A percentile compares a stretch with the other conserved stretches of the same genome.
phyloP scores from a whole-genome alignment of 2,797 vertebrate genomes.

The Pipistrellus kuhlii region DNA sequence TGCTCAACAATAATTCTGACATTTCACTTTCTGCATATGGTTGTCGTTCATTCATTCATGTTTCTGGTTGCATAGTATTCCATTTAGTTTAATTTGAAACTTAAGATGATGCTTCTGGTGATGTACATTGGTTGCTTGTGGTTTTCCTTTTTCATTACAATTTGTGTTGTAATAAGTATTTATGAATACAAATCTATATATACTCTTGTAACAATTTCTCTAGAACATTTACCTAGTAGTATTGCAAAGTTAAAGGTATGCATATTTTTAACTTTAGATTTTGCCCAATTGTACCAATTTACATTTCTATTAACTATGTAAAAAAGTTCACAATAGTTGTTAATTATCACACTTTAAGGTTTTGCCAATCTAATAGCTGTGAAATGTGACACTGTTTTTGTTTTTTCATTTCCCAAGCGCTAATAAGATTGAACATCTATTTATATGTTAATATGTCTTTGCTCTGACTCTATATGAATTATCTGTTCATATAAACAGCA shows the following conservation, averaged over 20 bases:
- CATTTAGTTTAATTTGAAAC: neutral
- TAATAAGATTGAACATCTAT: neutral
- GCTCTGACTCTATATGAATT: neutral
- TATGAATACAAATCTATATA: neutral
- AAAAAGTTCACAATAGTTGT: neutral
- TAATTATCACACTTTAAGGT: neutral
- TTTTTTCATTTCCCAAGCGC: neutral
- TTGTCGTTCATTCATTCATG: neutral
- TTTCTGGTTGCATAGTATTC: neutral
- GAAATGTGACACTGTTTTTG: neutral
- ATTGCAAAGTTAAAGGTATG: slow-evolving; percentile 9
- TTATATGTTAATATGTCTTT: neutral
- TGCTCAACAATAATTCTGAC: slow-evolving; percentile 11
- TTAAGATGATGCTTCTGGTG: neutral
- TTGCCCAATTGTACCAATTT: slow-evolving; percentile 1
- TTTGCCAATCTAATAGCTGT: neutral
- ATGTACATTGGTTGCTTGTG: neutral
- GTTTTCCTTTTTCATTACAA: neutral
- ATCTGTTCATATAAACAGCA: neutral
- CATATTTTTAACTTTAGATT: slow-evolving; percentile 1
- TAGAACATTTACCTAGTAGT: neutral
- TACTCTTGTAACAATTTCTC: neutral
- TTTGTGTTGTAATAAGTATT: neutral
- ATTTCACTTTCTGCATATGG: neutral
- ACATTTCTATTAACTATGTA: neutral